Conservation (phyloP, 2,888 invertebrate genomes). For the Syritta pipiens region DNA sequence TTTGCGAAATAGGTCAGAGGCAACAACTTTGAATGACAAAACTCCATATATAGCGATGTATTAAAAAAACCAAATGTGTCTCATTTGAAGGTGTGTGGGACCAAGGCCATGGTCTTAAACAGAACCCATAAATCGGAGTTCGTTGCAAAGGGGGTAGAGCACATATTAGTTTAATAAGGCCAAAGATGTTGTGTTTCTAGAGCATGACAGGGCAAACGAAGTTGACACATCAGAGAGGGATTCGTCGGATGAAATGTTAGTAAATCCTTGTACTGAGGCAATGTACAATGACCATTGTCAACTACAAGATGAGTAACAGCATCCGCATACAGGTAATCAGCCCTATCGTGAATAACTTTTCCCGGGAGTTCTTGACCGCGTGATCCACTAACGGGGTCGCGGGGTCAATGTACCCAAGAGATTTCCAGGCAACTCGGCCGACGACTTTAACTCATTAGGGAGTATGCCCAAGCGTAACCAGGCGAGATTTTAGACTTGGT, state of each 20-base stretch:
- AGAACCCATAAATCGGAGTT: slow-evolving; percentile 39
- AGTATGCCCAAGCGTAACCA: too few relatives aligned
- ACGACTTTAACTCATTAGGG: too few relatives aligned
- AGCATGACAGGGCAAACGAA: too few relatives aligned
- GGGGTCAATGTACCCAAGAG: too few relatives aligned
- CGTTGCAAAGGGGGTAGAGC: slow-evolving; percentile 39
- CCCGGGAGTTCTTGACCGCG: too few relatives aligned
- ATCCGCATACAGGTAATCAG: too few relatives aligned
- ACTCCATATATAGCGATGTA: slow-evolving; percentile 50
- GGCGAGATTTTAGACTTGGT: too few relatives aligned
- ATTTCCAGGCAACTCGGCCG: too few relatives aligned
- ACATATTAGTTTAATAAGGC: slow-evolving; percentile 30
- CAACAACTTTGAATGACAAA: slow-evolving; percentile 8
- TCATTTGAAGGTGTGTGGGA: slow-evolving; percentile 19
- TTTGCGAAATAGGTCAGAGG: slow-evolving; percentile 27
- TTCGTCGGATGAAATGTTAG: background rate
- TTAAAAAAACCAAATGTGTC: background rate
- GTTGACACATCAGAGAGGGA: too few relatives aligned
- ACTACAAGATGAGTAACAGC: background rate
- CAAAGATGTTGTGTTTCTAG: background rate
- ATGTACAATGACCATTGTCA: background rate
- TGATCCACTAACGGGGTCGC: too few relatives aligned
- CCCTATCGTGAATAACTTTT: too few relatives aligned
- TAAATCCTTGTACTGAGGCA: background rate
- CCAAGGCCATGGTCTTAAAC: background rate